Conservation (phyloP, 2,888 invertebrate genomes). For the Trichogramma dendrolimi region DNA sequence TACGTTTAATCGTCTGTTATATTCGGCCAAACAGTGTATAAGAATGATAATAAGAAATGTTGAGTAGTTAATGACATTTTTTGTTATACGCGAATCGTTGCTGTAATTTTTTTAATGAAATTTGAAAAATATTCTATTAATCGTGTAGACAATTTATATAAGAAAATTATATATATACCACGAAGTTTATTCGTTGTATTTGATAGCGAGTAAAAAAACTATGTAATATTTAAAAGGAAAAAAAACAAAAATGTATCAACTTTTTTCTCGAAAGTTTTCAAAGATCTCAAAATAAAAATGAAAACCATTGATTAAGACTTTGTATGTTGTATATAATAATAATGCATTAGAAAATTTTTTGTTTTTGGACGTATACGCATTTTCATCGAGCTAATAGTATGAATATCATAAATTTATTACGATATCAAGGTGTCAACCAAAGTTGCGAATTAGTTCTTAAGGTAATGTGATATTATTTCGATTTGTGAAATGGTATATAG, state of each 20-base stretch:
- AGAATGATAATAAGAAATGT: background rate
- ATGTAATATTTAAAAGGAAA: too few relatives aligned
- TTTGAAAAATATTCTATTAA: constrained; percentile 18
- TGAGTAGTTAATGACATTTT: constrained; percentile 10
- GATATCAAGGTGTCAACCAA: constrained; percentile 39
- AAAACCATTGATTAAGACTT: too few relatives aligned
- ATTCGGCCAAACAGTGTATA: constrained; percentile 17
- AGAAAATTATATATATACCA: constrained; percentile 9
- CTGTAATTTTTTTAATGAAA: background rate
- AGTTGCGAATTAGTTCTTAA: constrained; percentile 40
- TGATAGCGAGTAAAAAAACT: constrained; percentile 14
- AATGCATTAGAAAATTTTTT: too few relatives aligned
- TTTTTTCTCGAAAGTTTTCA: too few relatives aligned
- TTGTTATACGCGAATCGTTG: constrained; percentile 8
- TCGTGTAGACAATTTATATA: constrained; percentile 22
- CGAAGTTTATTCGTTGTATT: constrained; percentile 22
- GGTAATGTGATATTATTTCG: constrained; percentile 40
- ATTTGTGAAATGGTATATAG: constrained; percentile 3
- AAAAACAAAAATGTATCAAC: too few relatives aligned
- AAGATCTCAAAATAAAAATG: too few relatives aligned
- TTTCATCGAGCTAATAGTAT: too few relatives aligned
- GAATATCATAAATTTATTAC: constrained; percentile 3
- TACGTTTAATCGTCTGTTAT: constrained; percentile 1
- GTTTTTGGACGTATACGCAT: too few relatives aligned
- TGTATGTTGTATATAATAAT: too few relatives aligned